These are phyloP conservation scores for Ammodytes marinus DNA, from an alignment of 2,113 vertebrate species.

Conservation along the genomic window DNA sequence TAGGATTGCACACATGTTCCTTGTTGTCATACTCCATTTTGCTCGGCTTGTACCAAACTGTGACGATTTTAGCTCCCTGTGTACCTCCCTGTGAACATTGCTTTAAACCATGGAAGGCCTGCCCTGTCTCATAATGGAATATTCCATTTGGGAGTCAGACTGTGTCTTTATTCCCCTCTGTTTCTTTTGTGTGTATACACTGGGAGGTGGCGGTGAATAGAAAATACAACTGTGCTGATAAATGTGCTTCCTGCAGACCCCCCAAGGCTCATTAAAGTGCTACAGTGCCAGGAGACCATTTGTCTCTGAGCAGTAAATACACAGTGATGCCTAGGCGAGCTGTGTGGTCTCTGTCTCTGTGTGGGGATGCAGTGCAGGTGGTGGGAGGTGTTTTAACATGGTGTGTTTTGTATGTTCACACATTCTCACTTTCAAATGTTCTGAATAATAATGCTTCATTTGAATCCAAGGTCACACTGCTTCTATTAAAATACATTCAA, in stretches of 20 bases:
- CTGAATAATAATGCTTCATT: constrained; percentile 55
- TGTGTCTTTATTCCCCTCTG: constrained; percentile 2
- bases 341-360: constrained; percentile 60
- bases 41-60: constrained; percentile 12
- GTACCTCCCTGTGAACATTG: constrained; percentile 15
- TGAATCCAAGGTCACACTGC: constrained; percentile 60
- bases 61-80: constrained; percentile 6
- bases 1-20: neutral
- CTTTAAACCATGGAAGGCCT: neutral
- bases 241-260: constrained; percentile 62
- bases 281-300: constrained; percentile 63
- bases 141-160: constrained; percentile 50
- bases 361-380: constrained; percentile 26
- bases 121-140: constrained; percentile 41
- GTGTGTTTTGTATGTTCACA: constrained; percentile 6
- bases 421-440: constrained; percentile 31
- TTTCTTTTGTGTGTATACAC: constrained; percentile 24
- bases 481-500: constrained; percentile 47
- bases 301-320: constrained; percentile 72
- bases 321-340: constrained; percentile 45
- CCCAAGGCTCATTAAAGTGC: constrained; percentile 68
- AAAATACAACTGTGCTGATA: constrained; percentile 64
- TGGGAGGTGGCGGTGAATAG: constrained; percentile 24
- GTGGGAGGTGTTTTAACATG: constrained; percentile 38
- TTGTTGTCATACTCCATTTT: constrained; percentile 36